phyloP scores from a whole-genome alignment of 2,888 invertebrate species.

The Baronia brevicornis region DNA sequence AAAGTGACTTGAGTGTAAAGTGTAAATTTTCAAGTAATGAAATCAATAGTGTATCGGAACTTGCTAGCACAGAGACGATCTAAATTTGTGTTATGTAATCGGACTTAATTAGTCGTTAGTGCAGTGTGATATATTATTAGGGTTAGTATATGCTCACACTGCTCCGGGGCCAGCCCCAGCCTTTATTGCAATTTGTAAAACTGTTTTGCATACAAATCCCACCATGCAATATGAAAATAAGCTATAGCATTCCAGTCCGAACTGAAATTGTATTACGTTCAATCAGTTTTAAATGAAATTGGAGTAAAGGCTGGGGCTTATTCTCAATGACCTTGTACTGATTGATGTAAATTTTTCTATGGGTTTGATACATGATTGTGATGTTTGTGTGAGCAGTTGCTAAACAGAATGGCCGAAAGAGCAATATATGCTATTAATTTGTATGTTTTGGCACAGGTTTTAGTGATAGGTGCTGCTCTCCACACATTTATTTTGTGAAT shows the following conservation, averaged over 20 bases:
- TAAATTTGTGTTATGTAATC: constrained; percentile 56
- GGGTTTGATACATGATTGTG: constrained; percentile 59
- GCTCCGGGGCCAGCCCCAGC: constrained; percentile 62
- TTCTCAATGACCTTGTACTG: constrained; percentile 56
- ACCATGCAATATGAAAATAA: constrained; percentile 8
- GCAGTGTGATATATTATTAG: constrained; percentile 50
- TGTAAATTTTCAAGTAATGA: constrained; percentile 66
- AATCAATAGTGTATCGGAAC: constrained; percentile 48
- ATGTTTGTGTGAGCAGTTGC: constrained; percentile 39
- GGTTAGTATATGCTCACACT: constrained; percentile 52
- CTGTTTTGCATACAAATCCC: too few species aligned
- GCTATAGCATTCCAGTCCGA: constrained; percentile 13
- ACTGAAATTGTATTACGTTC: constrained; percentile 19
- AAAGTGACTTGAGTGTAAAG: constrained; percentile 66
- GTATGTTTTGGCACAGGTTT: constrained; percentile 34
- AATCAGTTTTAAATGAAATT: too few species aligned
- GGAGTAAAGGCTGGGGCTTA: constrained; percentile 58
- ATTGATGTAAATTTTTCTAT: constrained; percentile 73
- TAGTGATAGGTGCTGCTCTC: constrained; percentile 53
- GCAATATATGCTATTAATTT: constrained; percentile 25
- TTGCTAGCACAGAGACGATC: constrained; percentile 49
- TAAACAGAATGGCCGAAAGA: constrained; percentile 28
- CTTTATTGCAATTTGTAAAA: constrained; percentile 31
- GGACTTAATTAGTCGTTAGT: constrained; percentile 57
- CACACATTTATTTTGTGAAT: constrained; percentile 34